Evolutionary conservation across 2,888 invertebrate genomes (phyloP), one percentile per base, ranked within the genome.

Genomic region (Coenonympha glycerion): DNA sequence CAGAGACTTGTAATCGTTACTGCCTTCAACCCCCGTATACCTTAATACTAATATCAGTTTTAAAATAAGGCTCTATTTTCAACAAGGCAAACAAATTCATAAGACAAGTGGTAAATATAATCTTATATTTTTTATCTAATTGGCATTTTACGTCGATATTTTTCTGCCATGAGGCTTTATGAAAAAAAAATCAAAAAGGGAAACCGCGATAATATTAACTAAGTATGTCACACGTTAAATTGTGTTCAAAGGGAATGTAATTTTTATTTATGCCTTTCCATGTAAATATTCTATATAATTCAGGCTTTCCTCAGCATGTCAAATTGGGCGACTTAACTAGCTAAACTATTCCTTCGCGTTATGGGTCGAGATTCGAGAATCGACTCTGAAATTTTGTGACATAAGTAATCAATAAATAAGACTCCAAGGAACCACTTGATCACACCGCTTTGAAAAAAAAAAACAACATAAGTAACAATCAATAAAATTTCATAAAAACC

Each of bases 401-500:
- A 36, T 11, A 15, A 18, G 4, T 18, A 16, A 22, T 24, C 5
- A 9, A 33, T 33, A 3, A n/a, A n/a, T n/a, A n/a, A n/a, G 15
- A 24, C 9, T 13, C 5, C 2, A 39, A 24, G 15, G 9, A 39
- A 24, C 6, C 24, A 15, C 6, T 22, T 11, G 15, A 44, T 2
- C 22, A 5, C 8, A 21, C 5, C 4, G 31, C 31, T 44, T 33
- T 22, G 19, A 33, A 63, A 59, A 68, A 72, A 74, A 78, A 68
- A 72, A 74, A 78, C 71, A 74, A 77, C 72, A 62, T 78, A n/a
- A n/a, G n/a, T n/a, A 82, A 83, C 81, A 79, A 76, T 64, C 49
- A 63, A 75, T 76, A 77, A 79, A 81, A 71, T 15, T 39, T 3
- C 8, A 74, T 69, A 44, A 51, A 52, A 68, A 73, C 73, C 66